Base-by-base conservation (phyloP, 2,113 vertebrate species). In the Sinocyclocheilus anshuiensis region DNA sequence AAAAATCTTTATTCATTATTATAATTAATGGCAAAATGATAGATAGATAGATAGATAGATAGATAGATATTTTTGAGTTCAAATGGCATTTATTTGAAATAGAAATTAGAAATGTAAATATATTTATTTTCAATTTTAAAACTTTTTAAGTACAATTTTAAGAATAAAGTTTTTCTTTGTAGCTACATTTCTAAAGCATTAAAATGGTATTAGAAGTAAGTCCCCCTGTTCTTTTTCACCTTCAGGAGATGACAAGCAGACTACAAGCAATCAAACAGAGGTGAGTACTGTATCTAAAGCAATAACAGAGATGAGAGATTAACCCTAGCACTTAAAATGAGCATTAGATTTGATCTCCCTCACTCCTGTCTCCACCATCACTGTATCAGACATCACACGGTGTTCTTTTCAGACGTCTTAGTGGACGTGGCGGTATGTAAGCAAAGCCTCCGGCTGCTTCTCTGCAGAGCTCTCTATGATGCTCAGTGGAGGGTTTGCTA, bases 161-260 rank as follows among this genome's bases (percentile, higher is more conserved):
- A 50, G 48, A 50, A 50, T 50, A 13, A 50, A 50, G 3, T 4
- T 55, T 20, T 57, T 7, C 10, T 36, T 9, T 20, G 16, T 39
- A 20, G 33, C 26, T 74, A 45, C 36, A n/a, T 42, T 74, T 74
- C 12, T 45, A n/a, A 74, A 74, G 15, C 39, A 45, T 12, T 1
- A 36, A 6, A 22, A 16, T 29, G 6, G 18, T 18, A 39, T 39
- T 71, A n/a, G n/a, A n/a, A 45, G 10, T 36, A 33, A 59, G 5
- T 71, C n/a, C 55, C 65, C 61, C 2, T 50, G 5, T 80, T 33
- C 26, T 6, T 84, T 71, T n/a, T 53, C 74, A 61, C 7, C 45
- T 71, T 85, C 7, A 67, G 57, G 92, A 93, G 95, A 96, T 81
- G 96, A 96, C 81, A 96, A 96, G 91, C 95, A 93, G 92, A 92